Conservation (phyloP, 1,140 invertebrate species). For the Ruditapes philippinarum region DNA sequence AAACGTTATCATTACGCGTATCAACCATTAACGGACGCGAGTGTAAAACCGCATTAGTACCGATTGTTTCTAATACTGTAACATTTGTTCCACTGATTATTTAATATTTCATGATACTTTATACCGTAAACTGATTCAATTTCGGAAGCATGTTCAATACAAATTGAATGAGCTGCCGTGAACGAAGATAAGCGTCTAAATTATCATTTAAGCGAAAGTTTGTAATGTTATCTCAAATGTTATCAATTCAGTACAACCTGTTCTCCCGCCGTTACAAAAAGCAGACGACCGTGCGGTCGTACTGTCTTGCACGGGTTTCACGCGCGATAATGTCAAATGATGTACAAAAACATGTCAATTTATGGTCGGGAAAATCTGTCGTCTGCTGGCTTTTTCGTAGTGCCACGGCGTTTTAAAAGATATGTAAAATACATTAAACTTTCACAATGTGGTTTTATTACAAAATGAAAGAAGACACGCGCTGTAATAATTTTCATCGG, state of each 20-base stretch:
- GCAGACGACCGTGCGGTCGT: neutral
- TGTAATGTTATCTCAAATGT: conserved; percentile 54
- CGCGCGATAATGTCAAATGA: conserved; percentile 29
- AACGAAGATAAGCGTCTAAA: neutral
- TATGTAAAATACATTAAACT: conserved; percentile 12
- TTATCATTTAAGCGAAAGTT: conserved; percentile 51
- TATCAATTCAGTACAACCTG: conserved; percentile 46
- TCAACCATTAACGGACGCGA: neutral
- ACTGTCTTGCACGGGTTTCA: neutral
- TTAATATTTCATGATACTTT: conserved; percentile 15
- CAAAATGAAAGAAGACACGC: too few relatives aligned
- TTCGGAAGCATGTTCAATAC: neutral
- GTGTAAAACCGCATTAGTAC: neutral
- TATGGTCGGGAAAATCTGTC: conserved; percentile 19
- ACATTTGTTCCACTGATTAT: conserved; percentile 11
- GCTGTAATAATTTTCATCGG: too few relatives aligned
- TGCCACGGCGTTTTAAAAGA: neutral
- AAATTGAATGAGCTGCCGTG: conserved; percentile 38
- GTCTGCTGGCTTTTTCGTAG: neutral
- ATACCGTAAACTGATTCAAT: neutral
- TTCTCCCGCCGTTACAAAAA: neutral
- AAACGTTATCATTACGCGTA: neutral
- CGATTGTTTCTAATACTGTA: conserved; percentile 4
- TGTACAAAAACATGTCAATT: conserved; percentile 20
- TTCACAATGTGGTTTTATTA: neutral